Evolutionary conservation across 2,113 vertebrate genomes (phyloP).

Genomic region (Nematolebias whitei): DNA sequence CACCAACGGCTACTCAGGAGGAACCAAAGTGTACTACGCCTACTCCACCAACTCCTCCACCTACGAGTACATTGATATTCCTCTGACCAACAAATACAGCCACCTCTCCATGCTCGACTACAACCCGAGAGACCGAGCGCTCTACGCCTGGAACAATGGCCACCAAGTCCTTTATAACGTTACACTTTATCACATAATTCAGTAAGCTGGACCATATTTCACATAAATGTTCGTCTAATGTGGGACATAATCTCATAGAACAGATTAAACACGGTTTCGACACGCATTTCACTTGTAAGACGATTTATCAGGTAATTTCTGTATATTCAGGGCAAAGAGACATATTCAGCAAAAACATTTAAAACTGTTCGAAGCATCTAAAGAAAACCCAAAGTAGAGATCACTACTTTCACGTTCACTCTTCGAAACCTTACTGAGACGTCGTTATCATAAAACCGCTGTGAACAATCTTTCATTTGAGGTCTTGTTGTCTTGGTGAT

Average conservation of each 20-base stretch:
- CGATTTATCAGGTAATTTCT: neutral
- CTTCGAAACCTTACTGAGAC: neutral
- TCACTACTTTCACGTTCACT: neutral
- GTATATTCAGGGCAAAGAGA: neutral
- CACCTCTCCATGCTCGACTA: constrained; percentile 72
- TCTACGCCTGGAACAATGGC: constrained; percentile 72
- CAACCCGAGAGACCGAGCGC: constrained; percentile 63
- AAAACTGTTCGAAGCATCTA: neutral
- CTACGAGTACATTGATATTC: constrained; percentile 70
- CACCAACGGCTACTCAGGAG: constrained; percentile 67
- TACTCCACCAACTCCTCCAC: constrained; percentile 70
- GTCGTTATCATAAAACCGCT: neutral
- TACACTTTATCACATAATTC: constrained; percentile 68
- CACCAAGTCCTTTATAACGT: constrained; percentile 70
- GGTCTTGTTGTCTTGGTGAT: too few relatives aligned
- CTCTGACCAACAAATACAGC: constrained; percentile 66
- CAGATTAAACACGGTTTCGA: neutral
- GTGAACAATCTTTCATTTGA: neutral
- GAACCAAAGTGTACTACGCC: constrained; percentile 66
- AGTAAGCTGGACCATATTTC: constrained; percentile 15
- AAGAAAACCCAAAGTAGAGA: neutral
- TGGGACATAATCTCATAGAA: neutral
- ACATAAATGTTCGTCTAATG: neutral
- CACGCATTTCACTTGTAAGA: neutral
- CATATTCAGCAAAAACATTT: neutral